Conservation (phyloP, 2,113 vertebrate species). For the Polypterus bichir region DNA sequence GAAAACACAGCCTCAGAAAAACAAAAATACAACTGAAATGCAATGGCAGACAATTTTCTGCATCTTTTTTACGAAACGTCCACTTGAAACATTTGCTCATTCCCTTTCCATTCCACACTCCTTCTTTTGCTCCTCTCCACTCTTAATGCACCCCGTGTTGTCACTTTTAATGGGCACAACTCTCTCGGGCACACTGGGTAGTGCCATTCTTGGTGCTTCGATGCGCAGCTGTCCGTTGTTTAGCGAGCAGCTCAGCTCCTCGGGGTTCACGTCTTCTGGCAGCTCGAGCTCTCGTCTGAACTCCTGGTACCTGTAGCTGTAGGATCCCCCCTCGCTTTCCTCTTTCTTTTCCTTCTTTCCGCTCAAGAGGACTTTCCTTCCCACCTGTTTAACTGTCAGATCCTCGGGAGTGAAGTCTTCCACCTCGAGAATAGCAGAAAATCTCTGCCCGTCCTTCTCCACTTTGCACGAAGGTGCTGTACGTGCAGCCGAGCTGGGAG, state of each 20-base stretch:
- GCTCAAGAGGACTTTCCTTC: constrained; percentile 21
- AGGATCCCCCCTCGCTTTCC: constrained; percentile 13
- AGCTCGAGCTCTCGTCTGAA: constrained; percentile 24
- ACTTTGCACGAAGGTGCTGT: no score
- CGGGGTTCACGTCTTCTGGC: constrained; percentile 7
- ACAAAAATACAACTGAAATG: no score
- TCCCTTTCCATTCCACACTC: no score
- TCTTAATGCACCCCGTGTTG: no score
- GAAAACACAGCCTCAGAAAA: no score
- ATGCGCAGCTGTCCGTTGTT: constrained; percentile 23
- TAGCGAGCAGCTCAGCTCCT: constrained; percentile 15
- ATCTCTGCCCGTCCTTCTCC: neutral
- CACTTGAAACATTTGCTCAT: no score
- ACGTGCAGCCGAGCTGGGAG: no score
- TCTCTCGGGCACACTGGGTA: constrained; percentile 33
- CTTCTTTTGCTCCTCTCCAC: neutral
- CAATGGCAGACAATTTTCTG: no score
- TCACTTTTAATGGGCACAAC: constrained; percentile 25
- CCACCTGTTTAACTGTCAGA: constrained; percentile 22
- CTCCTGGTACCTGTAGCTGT: constrained; percentile 21
- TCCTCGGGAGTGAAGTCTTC: constrained; percentile 17
- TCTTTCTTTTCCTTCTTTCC: constrained; percentile 19
- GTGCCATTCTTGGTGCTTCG: constrained; percentile 1
- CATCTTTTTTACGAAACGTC: no score
- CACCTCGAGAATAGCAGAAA: constrained; percentile 19